Conservation (phyloP, 2,888 invertebrate genomes). For the Neria commutata region DNA sequence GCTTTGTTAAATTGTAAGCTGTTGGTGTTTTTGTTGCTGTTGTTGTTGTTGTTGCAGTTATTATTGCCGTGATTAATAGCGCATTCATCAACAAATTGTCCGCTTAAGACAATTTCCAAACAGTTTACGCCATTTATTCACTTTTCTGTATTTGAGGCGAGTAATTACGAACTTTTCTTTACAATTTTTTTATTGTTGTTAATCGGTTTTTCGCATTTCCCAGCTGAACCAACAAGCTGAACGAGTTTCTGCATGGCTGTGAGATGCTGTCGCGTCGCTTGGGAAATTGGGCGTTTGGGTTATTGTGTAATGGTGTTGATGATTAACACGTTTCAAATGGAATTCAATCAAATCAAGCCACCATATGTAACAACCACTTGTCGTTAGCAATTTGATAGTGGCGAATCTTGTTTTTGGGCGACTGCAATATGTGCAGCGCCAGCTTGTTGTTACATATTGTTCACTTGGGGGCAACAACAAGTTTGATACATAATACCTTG, state of each 20-base stretch:
- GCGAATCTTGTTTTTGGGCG: not conserved
- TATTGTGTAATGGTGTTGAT: slow-evolving; percentile 12
- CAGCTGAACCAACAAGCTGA: slow-evolving; percentile 3
- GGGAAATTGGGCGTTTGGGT: slow-evolving; percentile 9
- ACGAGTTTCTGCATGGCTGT: slow-evolving; percentile 11
- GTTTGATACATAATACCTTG: too few species aligned
- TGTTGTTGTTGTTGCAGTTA: not conserved
- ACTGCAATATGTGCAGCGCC: too few species aligned
- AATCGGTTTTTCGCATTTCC: slow-evolving; percentile 12
- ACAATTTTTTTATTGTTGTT: not conserved
- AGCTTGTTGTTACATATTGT: too few species aligned
- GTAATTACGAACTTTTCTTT: not conserved
- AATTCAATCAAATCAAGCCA: too few species aligned
- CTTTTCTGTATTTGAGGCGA: not conserved
- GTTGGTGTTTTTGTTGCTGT: not conserved
- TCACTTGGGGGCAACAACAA: too few species aligned
- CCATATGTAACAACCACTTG: too few species aligned
- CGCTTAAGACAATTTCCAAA: not conserved
- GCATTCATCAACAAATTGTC: slow-evolving; percentile 5
- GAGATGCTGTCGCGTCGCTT: slow-evolving; percentile 6
- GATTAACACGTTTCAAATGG: too few species aligned
- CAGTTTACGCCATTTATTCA: not conserved
- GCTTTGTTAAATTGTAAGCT: too few species aligned
- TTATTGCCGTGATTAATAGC: not conserved
- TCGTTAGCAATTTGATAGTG: too few species aligned